Conservation (phyloP, 1,140 invertebrate genomes). For the Tribolium madens region DNA sequence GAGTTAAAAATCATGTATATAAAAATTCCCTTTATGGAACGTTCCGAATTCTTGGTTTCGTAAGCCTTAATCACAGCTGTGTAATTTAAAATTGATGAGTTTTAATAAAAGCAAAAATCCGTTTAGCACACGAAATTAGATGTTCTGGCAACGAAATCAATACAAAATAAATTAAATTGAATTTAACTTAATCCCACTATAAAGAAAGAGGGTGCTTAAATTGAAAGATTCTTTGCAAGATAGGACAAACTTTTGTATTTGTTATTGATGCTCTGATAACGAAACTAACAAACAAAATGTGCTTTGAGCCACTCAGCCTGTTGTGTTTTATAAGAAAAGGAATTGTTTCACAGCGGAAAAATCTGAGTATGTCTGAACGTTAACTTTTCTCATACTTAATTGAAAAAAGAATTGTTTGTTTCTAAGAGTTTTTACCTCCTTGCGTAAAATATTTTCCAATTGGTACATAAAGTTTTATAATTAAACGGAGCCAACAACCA, state of each 20-base stretch:
- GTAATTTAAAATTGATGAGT: too few species aligned
- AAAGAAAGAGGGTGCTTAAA: slow-evolving; percentile 5
- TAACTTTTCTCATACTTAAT: too few species aligned
- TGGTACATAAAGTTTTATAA: neutral
- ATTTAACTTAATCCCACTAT: slow-evolving; percentile 31
- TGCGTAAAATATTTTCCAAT: neutral
- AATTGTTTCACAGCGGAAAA: neutral
- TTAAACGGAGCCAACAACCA: neutral
- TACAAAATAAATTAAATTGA: slow-evolving; percentile 29
- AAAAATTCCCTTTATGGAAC: too few species aligned
- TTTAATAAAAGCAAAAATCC: too few species aligned
- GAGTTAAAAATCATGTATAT: too few species aligned
- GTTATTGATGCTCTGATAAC: slow-evolving; percentile 34
- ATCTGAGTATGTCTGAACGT: too few species aligned
- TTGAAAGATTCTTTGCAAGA: slow-evolving; percentile 9
- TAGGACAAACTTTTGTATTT: slow-evolving; percentile 23
- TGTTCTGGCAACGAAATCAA: neutral
- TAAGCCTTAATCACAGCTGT: too few species aligned
- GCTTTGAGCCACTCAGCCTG: neutral
- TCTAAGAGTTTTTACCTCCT: too few species aligned
- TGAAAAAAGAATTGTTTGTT: too few species aligned
- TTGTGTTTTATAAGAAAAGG: neutral
- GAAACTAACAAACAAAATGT: slow-evolving; percentile 23
- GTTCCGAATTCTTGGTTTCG: too few species aligned
- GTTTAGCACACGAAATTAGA: too few species aligned